These are phyloP conservation scores for Beaufortia kweichowensis DNA, from an alignment of 2,113 vertebrate genomes.

Conservation along the genomic window DNA sequence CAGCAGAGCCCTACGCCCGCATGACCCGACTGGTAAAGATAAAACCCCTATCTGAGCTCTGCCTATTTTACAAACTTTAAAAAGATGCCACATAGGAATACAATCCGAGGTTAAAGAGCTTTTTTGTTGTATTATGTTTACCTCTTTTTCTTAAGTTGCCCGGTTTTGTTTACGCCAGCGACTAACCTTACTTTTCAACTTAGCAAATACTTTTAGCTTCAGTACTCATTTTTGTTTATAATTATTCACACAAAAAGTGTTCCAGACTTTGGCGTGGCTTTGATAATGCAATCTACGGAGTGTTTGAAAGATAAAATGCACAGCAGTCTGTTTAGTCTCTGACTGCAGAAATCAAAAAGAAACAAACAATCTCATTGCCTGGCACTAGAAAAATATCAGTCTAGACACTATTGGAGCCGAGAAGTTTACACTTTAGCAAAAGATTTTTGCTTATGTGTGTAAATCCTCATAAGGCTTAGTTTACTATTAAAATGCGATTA, in stretches of 20 bases:
- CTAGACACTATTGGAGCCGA: background rate
- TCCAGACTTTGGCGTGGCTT: conserved; percentile 55
- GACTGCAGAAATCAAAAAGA: conserved; percentile 49
- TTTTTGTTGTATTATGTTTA: background rate
- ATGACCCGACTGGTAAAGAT: conserved; percentile 12
- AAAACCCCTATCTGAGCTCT: background rate
- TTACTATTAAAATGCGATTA: too few species aligned
- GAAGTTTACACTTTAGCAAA: background rate
- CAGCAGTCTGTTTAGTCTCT: conserved; percentile 63
- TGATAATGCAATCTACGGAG: conserved; percentile 64
- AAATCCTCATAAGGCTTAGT: too few species aligned
- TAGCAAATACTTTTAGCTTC: background rate
- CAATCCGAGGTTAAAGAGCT: background rate
- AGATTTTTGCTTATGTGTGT: too few species aligned
- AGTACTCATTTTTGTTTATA: background rate
- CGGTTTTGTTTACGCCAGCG: background rate
- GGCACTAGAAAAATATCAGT: conserved; percentile 17
- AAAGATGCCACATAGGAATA: background rate
- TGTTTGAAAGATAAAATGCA: conserved; percentile 66
- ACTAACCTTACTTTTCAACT: background rate
- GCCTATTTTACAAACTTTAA: background rate
- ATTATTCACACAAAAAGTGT: conserved; percentile 45
- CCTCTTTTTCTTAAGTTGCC: background rate
- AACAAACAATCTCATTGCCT: conserved; percentile 26
- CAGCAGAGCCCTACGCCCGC: conserved; percentile 47